Evolutionary conservation across 2,113 vertebrate species (phyloP).

Genomic region (Capreolus pygargus): DNA sequence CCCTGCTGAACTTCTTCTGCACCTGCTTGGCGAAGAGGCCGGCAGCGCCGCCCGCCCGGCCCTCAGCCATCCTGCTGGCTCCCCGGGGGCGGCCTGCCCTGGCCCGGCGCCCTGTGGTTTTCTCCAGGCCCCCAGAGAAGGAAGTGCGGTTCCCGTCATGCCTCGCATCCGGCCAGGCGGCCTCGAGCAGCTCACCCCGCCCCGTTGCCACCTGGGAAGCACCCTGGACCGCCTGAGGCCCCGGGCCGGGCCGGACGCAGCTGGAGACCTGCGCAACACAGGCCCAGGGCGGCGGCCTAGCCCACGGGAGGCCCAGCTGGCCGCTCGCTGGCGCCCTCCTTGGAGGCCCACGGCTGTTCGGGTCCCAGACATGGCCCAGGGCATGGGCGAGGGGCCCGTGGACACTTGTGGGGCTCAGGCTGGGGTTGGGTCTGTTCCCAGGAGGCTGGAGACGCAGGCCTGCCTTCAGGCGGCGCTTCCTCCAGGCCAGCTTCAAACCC

Average conservation of each 20-base stretch:
- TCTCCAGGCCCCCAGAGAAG: slow-evolving; percentile 51
- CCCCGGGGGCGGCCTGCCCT: background rate
- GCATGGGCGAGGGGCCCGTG: background rate
- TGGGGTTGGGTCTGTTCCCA: background rate
- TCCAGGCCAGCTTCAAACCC: accelerated
- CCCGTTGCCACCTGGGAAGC: background rate
- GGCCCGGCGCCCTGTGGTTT: slow-evolving; percentile 60
- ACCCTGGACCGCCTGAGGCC: background rate
- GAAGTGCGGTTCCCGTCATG: slow-evolving; percentile 77
- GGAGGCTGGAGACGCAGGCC: background rate
- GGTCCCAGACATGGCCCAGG: background rate
- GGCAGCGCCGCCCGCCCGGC: slow-evolving; percentile 81
- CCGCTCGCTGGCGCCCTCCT: background rate
- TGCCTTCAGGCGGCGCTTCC: background rate
- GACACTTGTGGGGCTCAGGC: too few relatives aligned
- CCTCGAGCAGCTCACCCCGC: background rate
- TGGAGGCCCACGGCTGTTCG: accelerated
- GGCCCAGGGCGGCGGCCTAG: background rate
- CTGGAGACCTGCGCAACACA: too few relatives aligned
- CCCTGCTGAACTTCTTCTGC: slow-evolving; percentile 90
- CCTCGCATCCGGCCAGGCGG: slow-evolving; percentile 62
- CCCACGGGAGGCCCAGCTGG: background rate
- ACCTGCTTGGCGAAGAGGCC: slow-evolving; percentile 91
- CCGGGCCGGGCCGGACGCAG: background rate
- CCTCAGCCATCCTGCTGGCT: slow-evolving; percentile 86